Conservation (phyloP, 2,888 invertebrate genomes). For the Athripsodes cinereus region DNA sequence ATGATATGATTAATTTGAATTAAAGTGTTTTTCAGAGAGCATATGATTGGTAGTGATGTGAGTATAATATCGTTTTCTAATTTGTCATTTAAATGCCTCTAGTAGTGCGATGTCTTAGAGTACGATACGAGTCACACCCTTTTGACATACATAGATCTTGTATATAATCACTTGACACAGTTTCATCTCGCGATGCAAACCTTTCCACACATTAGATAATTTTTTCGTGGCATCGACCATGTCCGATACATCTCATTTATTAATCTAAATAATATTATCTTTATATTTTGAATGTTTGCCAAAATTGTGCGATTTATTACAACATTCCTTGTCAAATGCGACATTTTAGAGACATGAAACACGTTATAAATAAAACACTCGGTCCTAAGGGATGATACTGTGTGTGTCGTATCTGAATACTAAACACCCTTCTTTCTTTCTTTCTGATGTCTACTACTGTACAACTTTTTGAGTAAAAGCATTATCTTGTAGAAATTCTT, state of each 20-base stretch:
- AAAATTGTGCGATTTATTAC: constrained; percentile 18
- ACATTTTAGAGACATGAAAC: constrained; percentile 12
- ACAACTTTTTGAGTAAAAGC: neutral
- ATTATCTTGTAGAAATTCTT: neutral
- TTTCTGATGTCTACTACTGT: neutral
- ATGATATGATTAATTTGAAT: too few relatives aligned
- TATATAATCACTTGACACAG: neutral
- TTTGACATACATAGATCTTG: too few relatives aligned
- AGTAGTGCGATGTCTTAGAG: too few relatives aligned
- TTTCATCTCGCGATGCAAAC: neutral
- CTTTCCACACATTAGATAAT: neutral
- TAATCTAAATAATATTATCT: constrained; percentile 18
- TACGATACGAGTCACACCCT: too few relatives aligned
- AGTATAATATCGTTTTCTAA: too few relatives aligned
- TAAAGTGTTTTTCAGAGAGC: too few relatives aligned
- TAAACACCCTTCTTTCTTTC: neutral
- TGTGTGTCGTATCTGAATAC: constrained; percentile 4
- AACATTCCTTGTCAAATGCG: constrained; percentile 16
- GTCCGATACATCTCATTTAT: constrained; percentile 17
- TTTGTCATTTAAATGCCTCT: too few relatives aligned
- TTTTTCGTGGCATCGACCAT: constrained; percentile 1
- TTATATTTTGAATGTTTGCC: constrained; percentile 17
- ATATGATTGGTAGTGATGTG: too few relatives aligned
- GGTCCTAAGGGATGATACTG: constrained; percentile 4
- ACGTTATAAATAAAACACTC: constrained; percentile 11